These are phyloP conservation scores for Mimumesa dahlbomi DNA, from an alignment of 2,888 invertebrate genomes.

Conservation along the genomic window DNA sequence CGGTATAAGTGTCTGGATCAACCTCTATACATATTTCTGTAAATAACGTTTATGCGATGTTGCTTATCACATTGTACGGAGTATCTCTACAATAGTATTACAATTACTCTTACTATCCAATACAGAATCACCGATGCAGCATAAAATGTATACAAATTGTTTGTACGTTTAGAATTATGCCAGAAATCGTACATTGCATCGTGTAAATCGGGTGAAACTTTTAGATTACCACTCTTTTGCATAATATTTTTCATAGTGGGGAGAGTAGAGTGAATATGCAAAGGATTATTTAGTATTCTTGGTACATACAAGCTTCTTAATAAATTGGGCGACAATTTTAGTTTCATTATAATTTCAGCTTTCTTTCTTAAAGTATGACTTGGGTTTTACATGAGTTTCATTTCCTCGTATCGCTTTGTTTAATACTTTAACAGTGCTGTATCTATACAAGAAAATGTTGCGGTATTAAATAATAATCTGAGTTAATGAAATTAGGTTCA, in stretches of 20 bases:
- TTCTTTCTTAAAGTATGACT: slow-evolving; percentile 14
- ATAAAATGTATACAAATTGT: too few relatives aligned
- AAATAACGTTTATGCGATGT: slow-evolving; percentile 42
- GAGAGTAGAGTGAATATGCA: background rate
- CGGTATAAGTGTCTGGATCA: too few relatives aligned
- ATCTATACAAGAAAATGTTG: background rate
- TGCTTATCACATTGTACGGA: slow-evolving; percentile 58
- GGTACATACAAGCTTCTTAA: background rate
- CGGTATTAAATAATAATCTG: slow-evolving; percentile 3
- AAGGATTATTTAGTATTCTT: background rate
- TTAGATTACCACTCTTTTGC: too few relatives aligned
- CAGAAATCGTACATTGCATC: too few relatives aligned
- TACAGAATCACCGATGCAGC: too few relatives aligned
- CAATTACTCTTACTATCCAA: too few relatives aligned
- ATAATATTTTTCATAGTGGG: background rate
- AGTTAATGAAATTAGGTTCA: slow-evolving; percentile 78
- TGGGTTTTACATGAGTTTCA: background rate
- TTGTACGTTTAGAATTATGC: too few relatives aligned
- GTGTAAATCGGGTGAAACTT: too few relatives aligned
- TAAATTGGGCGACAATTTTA: background rate
- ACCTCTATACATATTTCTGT: slow-evolving; percentile 30
- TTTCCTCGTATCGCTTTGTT: slow-evolving; percentile 19
- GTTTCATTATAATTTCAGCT: slow-evolving; percentile 6
- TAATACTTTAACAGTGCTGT: background rate
- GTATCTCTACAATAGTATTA: too few relatives aligned